A percentile compares a stretch with the other conserved stretches of the same genome.
Evolutionary conservation across 2,888 invertebrate species (phyloP).

Genomic region (Pandemis cinnamomeana): DNA sequence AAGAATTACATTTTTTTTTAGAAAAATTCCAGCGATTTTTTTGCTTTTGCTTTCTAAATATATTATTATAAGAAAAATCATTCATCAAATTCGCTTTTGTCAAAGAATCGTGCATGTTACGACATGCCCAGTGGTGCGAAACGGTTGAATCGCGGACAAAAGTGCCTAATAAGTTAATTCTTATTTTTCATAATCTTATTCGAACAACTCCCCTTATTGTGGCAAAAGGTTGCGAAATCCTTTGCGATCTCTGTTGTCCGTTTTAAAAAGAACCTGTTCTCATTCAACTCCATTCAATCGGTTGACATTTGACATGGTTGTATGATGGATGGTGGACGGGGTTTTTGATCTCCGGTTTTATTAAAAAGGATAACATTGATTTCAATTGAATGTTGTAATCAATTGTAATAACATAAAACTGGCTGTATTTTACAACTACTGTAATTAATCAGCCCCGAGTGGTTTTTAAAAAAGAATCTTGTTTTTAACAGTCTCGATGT

Average conservation of each 20-base stretch:
- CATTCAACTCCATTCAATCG: constrained; percentile 31
- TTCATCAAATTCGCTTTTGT: background rate
- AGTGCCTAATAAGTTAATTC: constrained; percentile 30
- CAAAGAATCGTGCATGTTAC: constrained; percentile 17
- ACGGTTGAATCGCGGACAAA: constrained; percentile 29
- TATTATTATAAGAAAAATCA: background rate
- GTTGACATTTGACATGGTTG: constrained; percentile 40
- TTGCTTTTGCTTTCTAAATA: background rate
- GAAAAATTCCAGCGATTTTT: background rate
- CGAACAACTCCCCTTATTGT: constrained; percentile 39
- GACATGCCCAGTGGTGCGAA: constrained; percentile 34
- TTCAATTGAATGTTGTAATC: constrained; percentile 18
- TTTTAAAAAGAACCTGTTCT: constrained; percentile 36
- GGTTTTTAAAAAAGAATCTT: background rate
- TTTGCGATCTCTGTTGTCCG: constrained; percentile 22
- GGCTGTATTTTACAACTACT: background rate
- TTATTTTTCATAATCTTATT: constrained; percentile 30
- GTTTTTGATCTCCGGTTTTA: constrained; percentile 27
- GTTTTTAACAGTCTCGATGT: background rate
- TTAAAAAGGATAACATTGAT: constrained; percentile 14
- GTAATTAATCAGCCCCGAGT: too few species aligned
- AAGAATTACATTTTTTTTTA: constrained; percentile 45
- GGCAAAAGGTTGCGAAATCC: constrained; percentile 41
- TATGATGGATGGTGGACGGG: constrained; percentile 39
- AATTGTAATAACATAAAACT: background rate